Evolutionary conservation across 2,888 invertebrate genomes (phyloP).

Genomic region (Seira musarum): DNA sequence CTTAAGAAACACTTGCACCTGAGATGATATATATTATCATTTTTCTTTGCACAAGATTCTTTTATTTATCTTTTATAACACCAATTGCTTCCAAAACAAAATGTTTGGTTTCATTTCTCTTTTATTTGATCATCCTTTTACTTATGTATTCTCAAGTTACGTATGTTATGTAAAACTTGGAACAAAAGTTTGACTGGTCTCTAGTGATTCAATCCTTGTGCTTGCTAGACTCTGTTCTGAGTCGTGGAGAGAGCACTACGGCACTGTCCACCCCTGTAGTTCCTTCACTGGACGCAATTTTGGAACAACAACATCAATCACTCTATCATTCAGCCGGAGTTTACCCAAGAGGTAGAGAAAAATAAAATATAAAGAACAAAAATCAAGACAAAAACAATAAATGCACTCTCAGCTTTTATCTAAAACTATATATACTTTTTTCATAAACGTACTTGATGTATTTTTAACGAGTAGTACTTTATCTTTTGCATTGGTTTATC

Average conservation of each 20-base stretch:
- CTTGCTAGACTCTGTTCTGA: conserved; percentile 68
- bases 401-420: conserved; percentile 39
- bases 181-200: conserved; percentile 54
- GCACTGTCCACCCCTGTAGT: conserved; percentile 69
- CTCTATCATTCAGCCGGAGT: conserved; percentile 68
- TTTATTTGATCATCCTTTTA: no score
- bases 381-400: conserved; percentile 32
- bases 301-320: conserved; percentile 68
- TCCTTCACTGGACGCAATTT: conserved; percentile 68
- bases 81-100: not conserved
- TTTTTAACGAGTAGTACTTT: conserved; percentile 11
- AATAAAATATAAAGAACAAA: conserved; percentile 3
- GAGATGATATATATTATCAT: conserved; percentile 19
- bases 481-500: no score
- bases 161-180: conserved; percentile 24
- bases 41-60: not conserved
- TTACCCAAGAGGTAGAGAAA: conserved; percentile 68
- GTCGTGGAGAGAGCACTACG: conserved; percentile 70
- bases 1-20: conserved; percentile 36
- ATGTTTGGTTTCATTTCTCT: no score
- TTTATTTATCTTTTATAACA: no score
- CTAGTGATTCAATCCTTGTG: conserved; percentile 58
- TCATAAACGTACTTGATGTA: conserved; percentile 19
- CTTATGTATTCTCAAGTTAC: no score
- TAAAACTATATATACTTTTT: not conserved